Percentiles rank a stretch among this genome's conserved stretches.
Conservation (phyloP, 2,888 invertebrate genomes). For the Pogonocherus hispidulus region DNA sequence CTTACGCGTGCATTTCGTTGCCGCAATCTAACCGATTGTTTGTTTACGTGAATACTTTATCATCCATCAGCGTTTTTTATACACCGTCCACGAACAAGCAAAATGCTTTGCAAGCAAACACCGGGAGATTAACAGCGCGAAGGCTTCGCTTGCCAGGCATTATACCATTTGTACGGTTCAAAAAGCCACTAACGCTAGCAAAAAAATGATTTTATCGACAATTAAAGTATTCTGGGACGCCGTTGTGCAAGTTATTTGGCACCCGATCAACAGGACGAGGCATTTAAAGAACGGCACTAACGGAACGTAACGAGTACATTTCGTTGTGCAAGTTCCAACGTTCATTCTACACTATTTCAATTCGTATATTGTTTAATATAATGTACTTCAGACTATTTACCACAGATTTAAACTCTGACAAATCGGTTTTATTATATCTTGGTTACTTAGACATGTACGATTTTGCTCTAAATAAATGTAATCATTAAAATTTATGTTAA, state of each 20-base stretch:
- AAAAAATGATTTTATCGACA: slow-evolving; percentile 51
- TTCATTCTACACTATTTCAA: neutral
- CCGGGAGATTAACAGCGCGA: slow-evolving; percentile 20
- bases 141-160: slow-evolving; percentile 15
- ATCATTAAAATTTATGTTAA: too few relatives aligned
- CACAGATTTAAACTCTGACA: neutral
- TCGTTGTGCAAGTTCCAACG: neutral
- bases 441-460: too few relatives aligned
- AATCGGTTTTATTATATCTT: too few relatives aligned
- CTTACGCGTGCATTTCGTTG: slow-evolving; percentile 17
- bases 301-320: neutral
- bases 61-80: slow-evolving; percentile 42
- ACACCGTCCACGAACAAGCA: slow-evolving; percentile 19
- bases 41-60: slow-evolving; percentile 40
- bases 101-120: slow-evolving; percentile 28
- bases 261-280: slow-evolving; percentile 37
- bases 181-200: slow-evolving; percentile 33
- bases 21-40: slow-evolving; percentile 20
- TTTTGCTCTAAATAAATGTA: too few relatives aligned
- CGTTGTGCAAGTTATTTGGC: slow-evolving; percentile 45
- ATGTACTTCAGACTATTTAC: neutral
- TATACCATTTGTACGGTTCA: slow-evolving; percentile 11
- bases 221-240: slow-evolving; percentile 50
- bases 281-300: slow-evolving; percentile 8
- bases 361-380: too few relatives aligned